Percentiles rank a stretch among this genome's conserved stretches.
phyloP scores from a whole-genome alignment of 37 sponge, comb jelly and placozoan species.

The Mnemiopsis leidyi region DNA sequence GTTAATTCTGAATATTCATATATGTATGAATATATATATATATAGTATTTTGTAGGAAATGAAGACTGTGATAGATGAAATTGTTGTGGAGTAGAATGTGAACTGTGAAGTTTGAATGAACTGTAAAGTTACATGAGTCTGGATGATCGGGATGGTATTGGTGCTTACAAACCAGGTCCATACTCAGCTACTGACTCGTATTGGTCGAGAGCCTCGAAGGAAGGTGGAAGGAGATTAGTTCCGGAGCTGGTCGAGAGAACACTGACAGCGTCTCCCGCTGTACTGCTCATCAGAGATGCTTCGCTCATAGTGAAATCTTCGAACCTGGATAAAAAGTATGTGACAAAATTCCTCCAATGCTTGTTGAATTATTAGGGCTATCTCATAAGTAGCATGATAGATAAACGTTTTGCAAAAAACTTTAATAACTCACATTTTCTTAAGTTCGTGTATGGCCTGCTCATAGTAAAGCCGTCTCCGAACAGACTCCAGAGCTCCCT shows the following conservation, averaged over 20 bases:
- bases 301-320: slow-evolving; percentile 31
- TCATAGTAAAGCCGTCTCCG: slow-evolving; percentile 25
- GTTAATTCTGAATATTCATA: too few relatives aligned
- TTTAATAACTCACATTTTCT: slow-evolving; percentile 21
- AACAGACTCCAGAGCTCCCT: slow-evolving; percentile 17
- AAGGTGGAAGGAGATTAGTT: background rate
- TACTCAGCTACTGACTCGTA: slow-evolving; percentile 55
- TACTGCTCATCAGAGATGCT: slow-evolving; percentile 47
- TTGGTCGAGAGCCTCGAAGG: background rate
- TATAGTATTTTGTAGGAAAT: too few relatives aligned
- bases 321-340: background rate
- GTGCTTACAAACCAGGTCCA: too few relatives aligned
- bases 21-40: too few relatives aligned
- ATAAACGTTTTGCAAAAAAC: background rate
- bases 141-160: too few relatives aligned
- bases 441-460: slow-evolving; percentile 32
- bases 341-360: background rate
- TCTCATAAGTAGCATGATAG: background rate
- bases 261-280: slow-evolving; percentile 24
- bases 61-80: too few relatives aligned
- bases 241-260: background rate
- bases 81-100: too few relatives aligned
- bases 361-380: too few relatives aligned
- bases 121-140: too few relatives aligned
- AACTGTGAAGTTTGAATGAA: too few relatives aligned